Conservation (phyloP, 2,113 vertebrate genomes). For the Capra hircus region DNA sequence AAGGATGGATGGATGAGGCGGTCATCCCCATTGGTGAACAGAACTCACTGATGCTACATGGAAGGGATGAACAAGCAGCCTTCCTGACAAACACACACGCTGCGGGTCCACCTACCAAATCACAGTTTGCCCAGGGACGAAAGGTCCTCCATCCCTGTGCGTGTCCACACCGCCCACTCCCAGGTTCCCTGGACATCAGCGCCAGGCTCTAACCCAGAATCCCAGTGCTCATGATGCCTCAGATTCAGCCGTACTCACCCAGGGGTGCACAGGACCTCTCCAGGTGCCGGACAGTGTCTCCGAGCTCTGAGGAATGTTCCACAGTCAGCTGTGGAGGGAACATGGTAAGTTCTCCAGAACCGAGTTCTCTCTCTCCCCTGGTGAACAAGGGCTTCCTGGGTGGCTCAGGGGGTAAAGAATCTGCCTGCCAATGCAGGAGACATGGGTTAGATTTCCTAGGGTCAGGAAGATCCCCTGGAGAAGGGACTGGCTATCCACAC, state of each 20-base stretch:
- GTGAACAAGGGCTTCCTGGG: background rate
- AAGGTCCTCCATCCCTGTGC: fast-evolving
- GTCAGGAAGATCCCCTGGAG: background rate
- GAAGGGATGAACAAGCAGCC: background rate
- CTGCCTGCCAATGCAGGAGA: background rate
- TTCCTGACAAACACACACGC: fast-evolving
- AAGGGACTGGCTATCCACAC: background rate
- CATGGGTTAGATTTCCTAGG: background rate
- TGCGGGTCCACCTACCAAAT: too few relatives aligned
- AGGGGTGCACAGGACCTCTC: fast-evolving
- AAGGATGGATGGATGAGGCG: too few relatives aligned
- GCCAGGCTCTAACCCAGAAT: background rate
- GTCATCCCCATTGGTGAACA: fast-evolving
- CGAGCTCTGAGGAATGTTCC: background rate
- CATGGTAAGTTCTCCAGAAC: background rate
- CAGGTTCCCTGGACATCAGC: background rate
- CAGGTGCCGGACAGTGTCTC: background rate
- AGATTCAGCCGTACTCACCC: background rate
- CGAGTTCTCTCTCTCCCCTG: background rate
- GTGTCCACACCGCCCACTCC: fast-evolving
- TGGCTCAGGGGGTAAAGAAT: background rate
- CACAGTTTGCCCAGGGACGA: fast-evolving
- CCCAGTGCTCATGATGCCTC: fast-evolving
- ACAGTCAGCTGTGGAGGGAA: background rate
- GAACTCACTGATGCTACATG: background rate